Percentiles rank a stretch among this genome's conserved stretches.
Evolutionary conservation across 2,888 invertebrate genomes (phyloP).

Genomic region (Drosophila bunnanda): DNA sequence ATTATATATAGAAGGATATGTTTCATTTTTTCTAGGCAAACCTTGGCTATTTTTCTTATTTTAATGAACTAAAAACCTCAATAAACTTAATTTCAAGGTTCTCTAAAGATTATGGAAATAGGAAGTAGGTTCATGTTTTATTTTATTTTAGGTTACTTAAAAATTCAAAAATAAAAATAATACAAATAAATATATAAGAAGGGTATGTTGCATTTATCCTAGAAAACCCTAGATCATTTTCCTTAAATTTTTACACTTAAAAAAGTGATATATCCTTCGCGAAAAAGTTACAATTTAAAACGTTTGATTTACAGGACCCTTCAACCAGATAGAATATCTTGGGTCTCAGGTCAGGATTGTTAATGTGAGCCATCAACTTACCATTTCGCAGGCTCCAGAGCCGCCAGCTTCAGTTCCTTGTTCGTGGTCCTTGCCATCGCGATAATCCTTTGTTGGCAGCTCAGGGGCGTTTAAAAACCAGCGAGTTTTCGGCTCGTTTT

Average conservation of each 20-base stretch:
- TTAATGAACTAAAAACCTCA: background rate
- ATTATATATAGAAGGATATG: background rate
- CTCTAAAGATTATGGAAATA: too few relatives aligned
- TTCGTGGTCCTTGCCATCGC: conserved; percentile 30
- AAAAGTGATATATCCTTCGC: background rate
- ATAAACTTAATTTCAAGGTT: too few relatives aligned
- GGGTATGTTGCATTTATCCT: background rate
- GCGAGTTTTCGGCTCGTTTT: conserved; percentile 31
- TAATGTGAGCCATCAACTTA: conserved; percentile 41
- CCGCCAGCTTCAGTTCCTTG: conserved; percentile 37
- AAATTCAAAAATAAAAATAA: accelerated
- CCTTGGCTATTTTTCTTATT: background rate
- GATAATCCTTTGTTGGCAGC: conserved; percentile 54
- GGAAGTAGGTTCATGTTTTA: too few relatives aligned
- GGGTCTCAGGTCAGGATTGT: conserved; percentile 28
- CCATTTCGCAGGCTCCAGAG: conserved; percentile 61
- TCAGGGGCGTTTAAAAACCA: conserved; percentile 44
- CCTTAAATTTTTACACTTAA: background rate
- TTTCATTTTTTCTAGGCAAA: background rate
- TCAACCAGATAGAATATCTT: background rate
- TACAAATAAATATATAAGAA: background rate
- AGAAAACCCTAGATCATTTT: too few relatives aligned
- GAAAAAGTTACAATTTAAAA: background rate
- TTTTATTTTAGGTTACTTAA: background rate
- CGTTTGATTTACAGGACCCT: background rate